Conservation (phyloP, 1,140 invertebrate species). For the Cotesia vestalis region DNA sequence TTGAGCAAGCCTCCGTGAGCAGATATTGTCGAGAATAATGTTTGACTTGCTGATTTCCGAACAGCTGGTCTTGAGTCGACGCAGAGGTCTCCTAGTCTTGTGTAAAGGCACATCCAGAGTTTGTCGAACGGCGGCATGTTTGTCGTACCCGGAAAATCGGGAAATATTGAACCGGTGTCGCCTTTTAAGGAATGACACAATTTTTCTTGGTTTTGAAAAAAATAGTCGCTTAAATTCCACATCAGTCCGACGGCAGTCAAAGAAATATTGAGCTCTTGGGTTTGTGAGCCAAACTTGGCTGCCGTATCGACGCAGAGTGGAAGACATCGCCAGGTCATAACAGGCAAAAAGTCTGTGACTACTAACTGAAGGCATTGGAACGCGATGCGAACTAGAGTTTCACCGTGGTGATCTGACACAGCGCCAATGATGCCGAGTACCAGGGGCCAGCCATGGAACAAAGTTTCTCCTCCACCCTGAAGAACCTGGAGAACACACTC, state of each 20-base stretch:
- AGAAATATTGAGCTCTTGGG: slow-evolving; percentile 96
- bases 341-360: slow-evolving; percentile 93
- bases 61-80: slow-evolving; percentile 95
- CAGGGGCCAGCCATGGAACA: slow-evolving; percentile 93
- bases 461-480: slow-evolving; percentile 89
- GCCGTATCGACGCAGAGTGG: slow-evolving; percentile 93
- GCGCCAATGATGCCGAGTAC: slow-evolving; percentile 94
- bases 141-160: slow-evolving; percentile 83
- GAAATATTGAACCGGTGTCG: slow-evolving; percentile 76
- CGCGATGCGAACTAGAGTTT: slow-evolving; percentile 89
- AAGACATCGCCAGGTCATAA: slow-evolving; percentile 88
- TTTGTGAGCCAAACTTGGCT: slow-evolving; percentile 95
- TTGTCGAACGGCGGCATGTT: slow-evolving; percentile 91
- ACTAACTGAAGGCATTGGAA: slow-evolving; percentile 97
- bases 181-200: slow-evolving; percentile 76
- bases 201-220: slow-evolving; percentile 94
- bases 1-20: slow-evolving; percentile 91
- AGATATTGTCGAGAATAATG: slow-evolving; percentile 95
- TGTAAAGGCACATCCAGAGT: slow-evolving; percentile 95
- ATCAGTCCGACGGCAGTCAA: slow-evolving; percentile 96
- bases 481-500: slow-evolving; percentile 94
- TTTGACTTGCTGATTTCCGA: slow-evolving; percentile 97
- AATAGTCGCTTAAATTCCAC: slow-evolving; percentile 98
- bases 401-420: slow-evolving; percentile 91
- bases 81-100: slow-evolving; percentile 89